These are phyloP conservation scores for Harpalus rubripes DNA, from an alignment of 2,888 invertebrate species.

Conservation along the genomic window DNA sequence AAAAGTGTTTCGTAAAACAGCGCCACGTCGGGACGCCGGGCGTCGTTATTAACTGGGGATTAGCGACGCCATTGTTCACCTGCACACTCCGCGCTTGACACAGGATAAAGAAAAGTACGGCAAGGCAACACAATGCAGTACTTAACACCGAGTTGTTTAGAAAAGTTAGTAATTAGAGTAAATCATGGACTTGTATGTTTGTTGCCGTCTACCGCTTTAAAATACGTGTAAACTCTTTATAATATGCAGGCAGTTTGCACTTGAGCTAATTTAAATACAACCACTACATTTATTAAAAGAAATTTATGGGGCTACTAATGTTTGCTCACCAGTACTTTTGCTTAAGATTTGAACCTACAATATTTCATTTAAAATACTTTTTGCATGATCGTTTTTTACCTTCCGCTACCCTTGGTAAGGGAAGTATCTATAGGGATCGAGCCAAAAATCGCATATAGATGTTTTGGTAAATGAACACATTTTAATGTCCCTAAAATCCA, in stretches of 20 bases:
- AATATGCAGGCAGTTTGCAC: constrained; percentile 1
- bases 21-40: constrained; percentile 63
- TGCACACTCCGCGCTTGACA: constrained; percentile 43
- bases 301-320: too few relatives aligned
- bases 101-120: constrained; percentile 3
- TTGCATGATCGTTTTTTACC: too few relatives aligned
- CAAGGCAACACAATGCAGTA: constrained; percentile 10
- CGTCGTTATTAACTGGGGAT: constrained; percentile 73
- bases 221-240: constrained; percentile 17
- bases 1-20: constrained; percentile 69
- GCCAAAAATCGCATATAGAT: too few relatives aligned
- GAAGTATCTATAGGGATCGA: too few relatives aligned
- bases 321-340: too few relatives aligned
- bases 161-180: constrained; percentile 43
- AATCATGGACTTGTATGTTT: constrained; percentile 27
- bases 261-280: neutral
- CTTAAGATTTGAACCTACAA: too few relatives aligned
- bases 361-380: too few relatives aligned
- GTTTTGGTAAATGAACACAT: too few relatives aligned
- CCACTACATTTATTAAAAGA: too few relatives aligned
- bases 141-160: constrained; percentile 17
- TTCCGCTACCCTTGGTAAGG: too few relatives aligned
- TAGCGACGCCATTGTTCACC: constrained; percentile 69
- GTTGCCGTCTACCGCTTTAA: neutral
- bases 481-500: too few relatives aligned